Evolutionary conservation across 1,140 invertebrate genomes (phyloP).

Genomic region (Saccostrea echinata): DNA sequence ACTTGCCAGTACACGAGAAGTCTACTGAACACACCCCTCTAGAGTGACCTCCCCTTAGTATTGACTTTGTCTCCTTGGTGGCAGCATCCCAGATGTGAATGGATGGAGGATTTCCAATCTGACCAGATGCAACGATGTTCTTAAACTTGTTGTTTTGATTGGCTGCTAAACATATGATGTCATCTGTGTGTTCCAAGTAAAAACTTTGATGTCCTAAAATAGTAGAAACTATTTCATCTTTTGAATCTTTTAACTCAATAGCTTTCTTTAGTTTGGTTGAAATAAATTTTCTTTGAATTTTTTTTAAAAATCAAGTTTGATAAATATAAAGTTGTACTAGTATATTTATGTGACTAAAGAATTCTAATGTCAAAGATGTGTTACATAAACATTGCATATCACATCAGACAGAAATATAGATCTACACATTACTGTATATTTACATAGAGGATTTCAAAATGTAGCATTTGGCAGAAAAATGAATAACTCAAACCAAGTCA

Average conservation of each 20-base stretch:
- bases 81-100: conserved; percentile 79
- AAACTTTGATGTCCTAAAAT: conserved; percentile 79
- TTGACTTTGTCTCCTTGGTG: conserved; percentile 77
- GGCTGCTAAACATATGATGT: conserved; percentile 79
- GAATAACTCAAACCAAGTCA: too few relatives aligned
- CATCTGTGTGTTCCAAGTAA: conserved; percentile 80
- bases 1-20: conserved; percentile 80
- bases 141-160: conserved; percentile 79
- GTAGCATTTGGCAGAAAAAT: too few relatives aligned
- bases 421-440: too few relatives aligned
- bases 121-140: conserved; percentile 78
- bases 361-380: too few relatives aligned
- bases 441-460: too few relatives aligned
- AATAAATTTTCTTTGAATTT: background rate
- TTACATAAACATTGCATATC: too few relatives aligned
- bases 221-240: background rate
- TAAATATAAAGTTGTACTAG: background rate
- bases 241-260: too few relatives aligned
- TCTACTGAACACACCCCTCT: conserved; percentile 78
- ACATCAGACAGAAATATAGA: too few relatives aligned
- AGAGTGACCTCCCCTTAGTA: conserved; percentile 74
- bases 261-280: too few relatives aligned
- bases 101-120: conserved; percentile 76
- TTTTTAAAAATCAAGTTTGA: background rate
- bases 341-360: too few relatives aligned